phyloP scores from a whole-genome alignment of 2,113 vertebrate species.

The Callopanchax toddi region DNA sequence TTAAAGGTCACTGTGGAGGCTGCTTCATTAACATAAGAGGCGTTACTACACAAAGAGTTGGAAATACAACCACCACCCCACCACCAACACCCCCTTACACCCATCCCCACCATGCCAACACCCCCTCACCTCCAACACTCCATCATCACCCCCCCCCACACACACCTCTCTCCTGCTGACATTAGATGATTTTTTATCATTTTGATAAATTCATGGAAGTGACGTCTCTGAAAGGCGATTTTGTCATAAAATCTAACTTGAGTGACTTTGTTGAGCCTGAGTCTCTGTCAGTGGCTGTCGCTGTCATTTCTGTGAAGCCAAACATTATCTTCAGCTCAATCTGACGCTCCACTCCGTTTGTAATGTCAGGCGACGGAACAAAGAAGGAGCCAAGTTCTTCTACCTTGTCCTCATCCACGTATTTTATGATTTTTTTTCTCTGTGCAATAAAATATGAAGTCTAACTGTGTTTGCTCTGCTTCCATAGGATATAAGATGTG shows the following conservation, averaged over 20 bases:
- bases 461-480: background rate
- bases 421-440: conserved; percentile 4
- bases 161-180: no score
- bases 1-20: no score
- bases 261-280: background rate
- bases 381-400: background rate
- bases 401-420: conserved; percentile 30
- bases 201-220: no score
- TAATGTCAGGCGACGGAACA: conserved; percentile 13
- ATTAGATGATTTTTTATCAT: no score
- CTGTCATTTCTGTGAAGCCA: conserved; percentile 41
- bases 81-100: no score
- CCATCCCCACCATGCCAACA: no score
- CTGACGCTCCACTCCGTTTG: background rate
- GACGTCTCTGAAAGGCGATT: no score
- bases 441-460: conserved; percentile 23
- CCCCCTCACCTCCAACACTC: no score
- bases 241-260: conserved; percentile 25
- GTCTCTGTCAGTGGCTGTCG: conserved; percentile 24
- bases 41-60: no score
- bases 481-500: background rate
- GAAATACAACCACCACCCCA: no score
- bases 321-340: conserved; percentile 31
- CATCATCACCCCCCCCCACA: no score
- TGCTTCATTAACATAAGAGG: no score